Base-by-base conservation (phyloP, 2,888 invertebrate genomes). In the Embidobia sp. region DNA sequence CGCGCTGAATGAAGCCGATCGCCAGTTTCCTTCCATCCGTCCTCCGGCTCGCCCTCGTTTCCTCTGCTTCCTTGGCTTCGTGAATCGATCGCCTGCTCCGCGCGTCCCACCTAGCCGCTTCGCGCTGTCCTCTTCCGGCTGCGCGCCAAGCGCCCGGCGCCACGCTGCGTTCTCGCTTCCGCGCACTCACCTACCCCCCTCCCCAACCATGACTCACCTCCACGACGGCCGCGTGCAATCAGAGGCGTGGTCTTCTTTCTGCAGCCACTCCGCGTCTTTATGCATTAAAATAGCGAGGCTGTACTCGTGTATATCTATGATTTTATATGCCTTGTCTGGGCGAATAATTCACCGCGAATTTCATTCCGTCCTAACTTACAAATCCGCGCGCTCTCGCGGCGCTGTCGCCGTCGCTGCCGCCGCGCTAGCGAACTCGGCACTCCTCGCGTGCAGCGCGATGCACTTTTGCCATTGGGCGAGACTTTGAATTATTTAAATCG, bases 221-320 rank as follows among this genome's bases (percentile, higher is more conserved):
- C 66, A 51, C 18, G n/a, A 15, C 11, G 35, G 31, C 64, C 35
- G 77, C 59, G 59, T 73, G 70, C 77, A 73, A 79, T 67, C 72
- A 80, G 82, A 69, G 83, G 87, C 87, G 87, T 86, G 86, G 86
- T 82, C 79, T 81, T 67, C 75, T 61, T 69, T 53, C 80, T 67
- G 83, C 81, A 75, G 57, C 59, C 73, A 81, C 81, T 80, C 86
- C 89, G 86, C 89, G 88, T 83, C 86, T 88, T 89, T 89, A 89
- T 88, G 88, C 89, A 88, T 89, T 89, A 89, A 89, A 88, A 89
- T 89, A 86, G 79, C 73, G 35, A 72, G 64, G 73, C 79, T 44
- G 72, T 63, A 67, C 80, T 81, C 84, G 82, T 83, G 83, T 84
- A 83, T 82, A 84, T 87, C 85, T 89, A 89, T 89, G 88, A 88